Base-by-base conservation (phyloP, 2,888 invertebrate species). In the Neoitamus cyanurus region DNA sequence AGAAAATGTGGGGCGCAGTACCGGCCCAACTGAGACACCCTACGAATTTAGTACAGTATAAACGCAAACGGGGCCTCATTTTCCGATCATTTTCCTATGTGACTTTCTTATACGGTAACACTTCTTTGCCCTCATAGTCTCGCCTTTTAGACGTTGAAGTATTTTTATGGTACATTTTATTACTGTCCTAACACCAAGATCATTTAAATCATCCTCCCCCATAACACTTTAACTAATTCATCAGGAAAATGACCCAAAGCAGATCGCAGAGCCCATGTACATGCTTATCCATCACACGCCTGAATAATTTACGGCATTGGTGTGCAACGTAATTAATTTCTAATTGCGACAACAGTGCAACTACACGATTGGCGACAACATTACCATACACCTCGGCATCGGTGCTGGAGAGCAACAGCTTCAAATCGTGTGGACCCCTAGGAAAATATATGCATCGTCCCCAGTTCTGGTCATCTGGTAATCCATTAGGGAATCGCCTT, bases 401-500 rank as follows among this genome's bases (percentile, higher is more conserved):
- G 15, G 6, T 15, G 0, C 70, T 31, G 30, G n/a, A 68, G 20
- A 34, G 70, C 31, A 70, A 70, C 34, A 58, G 58, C 11, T 20
- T 9, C 58, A 20, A 6, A n/a, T 70, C 11, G 13, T 69, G 7
- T 7, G 70, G 30, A 15, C 70, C 31, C 70, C n/a, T 15, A 48
- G 20, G 1, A 11, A 31, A 70, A 11, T 31, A 11, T 4, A 70
- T 28, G 34, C 31, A n/a, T 6, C 28, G 20, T 46, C 46, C 34
- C 37, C 77, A 13, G 42, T 46, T 25, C 78, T 78, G 48, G 78
- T 13, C 70, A 72, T 42, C 72, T 48, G 83, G 72, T 73, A 72
- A 83, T 83, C 83, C 83, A 83, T 83, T 83, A 83, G 31, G 48
- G 72, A 83, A 83, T 83, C 83, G 72, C 83, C 73, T 83, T 72